Evolutionary conservation across 2,113 vertebrate species (phyloP), one percentile per base, ranked within the genome.

Genomic region (Lepus americanus): DNA sequence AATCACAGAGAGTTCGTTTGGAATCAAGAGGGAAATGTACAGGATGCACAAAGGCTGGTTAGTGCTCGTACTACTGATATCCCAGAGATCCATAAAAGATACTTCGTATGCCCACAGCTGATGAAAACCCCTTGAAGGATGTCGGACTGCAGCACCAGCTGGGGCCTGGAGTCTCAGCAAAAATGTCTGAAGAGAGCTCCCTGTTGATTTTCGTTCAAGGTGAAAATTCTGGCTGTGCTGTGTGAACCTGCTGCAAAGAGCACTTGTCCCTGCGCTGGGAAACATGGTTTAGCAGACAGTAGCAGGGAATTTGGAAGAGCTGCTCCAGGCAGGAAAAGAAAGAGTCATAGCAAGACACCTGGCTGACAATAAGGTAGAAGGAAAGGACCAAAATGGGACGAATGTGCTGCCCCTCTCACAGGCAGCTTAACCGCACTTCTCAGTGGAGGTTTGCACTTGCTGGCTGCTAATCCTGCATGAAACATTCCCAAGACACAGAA

Each of bases 301-400:
- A 29, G 23, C 51, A 89, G 49, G 66, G 86, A 80, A 89, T 84
- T 16, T 31, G 59, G 63, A 53, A 87, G 84, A 64, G 17, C n/a
- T 64, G 67, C 33, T 89, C 25, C 73, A 59, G 39, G 59, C n/a
- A 76, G 92, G 64, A 96, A 95, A 77, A 87, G 49, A 39, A 70
- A 59, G 69, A 66, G 55, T 10, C 82, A 81, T 29, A 81, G 59
- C 39, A 86, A 78, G 72, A 88, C 72, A 10, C 5, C 44, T 81
- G 49, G 25, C 16, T 51, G 78, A 84, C 20, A 82, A 19, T 1
- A 78, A 53, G 17, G 69, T 33, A 89, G 39, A 90, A 51, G 25
- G 69, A 73, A 36, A 87, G 51, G 27, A 33, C 31, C 5, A 49
- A 31, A 2, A 9, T 29, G 64, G 72, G 29, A n/a, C 27, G 73